Evolutionary conservation across 2,113 vertebrate genomes (phyloP), one percentile per base, ranked within the genome.

Genomic region (Alethe diademata): DNA sequence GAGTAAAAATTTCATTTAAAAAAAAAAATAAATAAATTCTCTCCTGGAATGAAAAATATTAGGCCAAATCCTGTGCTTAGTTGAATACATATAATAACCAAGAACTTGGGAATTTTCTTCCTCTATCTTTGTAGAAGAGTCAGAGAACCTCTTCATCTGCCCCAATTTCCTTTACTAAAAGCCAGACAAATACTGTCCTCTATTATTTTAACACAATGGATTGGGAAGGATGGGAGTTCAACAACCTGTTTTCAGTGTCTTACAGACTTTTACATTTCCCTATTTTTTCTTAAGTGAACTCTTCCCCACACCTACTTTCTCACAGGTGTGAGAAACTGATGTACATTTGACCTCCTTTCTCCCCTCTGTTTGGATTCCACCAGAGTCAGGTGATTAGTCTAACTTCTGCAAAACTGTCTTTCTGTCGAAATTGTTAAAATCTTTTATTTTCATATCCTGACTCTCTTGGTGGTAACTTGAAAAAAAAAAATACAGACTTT

Each of bases 331-430:
- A 90, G 88, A 90, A 76, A 83, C 87, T 83, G 62, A 43, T 22
- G 35, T 38, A 78, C 43, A 81, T 86, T 79, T 93, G 82, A 93
- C 93, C 82, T 94, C 36, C 43, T 86, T 86, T 86, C 64, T 96
- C 69, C 72, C 43, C 82, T 78, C 65, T 74, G 4, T 75, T 87
- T 93, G 75, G 29, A 79, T 58, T 78, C 62, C 20, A 43, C 25
- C 23, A 35, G 54, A 78, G 29, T 76, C 83, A 81, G 70, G 45
- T 81, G 61, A 57, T 91, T 75, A 72, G 66, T 72, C 54, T 85
- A 82, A 94, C 81, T 96, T 96, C 91, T 95, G 61, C 62, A 95
- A 86, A 82, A 91, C 36, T 78, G n/a, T 82, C 42, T 95, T 91
- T 94, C 76, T 89, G 67, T 64, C 84, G 91, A 25, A 65, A 20